phyloP scores from a whole-genome alignment of 2,797 vertebrate genomes.

The Chaenodraco wilsoni region DNA sequence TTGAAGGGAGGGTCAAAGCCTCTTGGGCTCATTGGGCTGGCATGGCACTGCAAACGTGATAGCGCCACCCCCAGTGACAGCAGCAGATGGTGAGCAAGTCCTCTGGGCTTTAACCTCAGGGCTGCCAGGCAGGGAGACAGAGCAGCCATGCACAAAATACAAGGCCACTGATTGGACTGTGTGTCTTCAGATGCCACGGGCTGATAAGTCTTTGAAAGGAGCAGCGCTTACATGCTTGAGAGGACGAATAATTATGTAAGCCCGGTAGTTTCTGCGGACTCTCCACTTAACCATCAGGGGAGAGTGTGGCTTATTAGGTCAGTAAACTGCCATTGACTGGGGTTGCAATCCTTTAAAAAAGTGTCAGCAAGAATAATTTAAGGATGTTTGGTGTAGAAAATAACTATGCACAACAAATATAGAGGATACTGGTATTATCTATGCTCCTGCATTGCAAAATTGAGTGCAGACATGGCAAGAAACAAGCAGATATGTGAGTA shows the following conservation, averaged over 20 bases:
- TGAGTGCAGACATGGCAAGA: not conserved
- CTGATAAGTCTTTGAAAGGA: conserved; percentile 53
- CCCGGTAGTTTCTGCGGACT: conserved; percentile 35
- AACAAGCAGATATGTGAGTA: not conserved
- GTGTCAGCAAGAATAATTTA: not conserved
- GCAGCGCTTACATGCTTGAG: conserved; percentile 57
- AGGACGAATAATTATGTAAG: conserved; percentile 57
- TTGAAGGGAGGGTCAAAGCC: conserved; percentile 14
- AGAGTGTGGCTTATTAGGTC: conserved; percentile 24
- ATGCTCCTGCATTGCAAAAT: not conserved
- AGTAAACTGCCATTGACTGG: conserved; percentile 7
- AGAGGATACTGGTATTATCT: conserved; percentile 1
- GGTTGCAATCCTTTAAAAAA: conserved; percentile 13
- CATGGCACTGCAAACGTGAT: conserved; percentile 41
- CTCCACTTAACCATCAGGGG: conserved; percentile 4
- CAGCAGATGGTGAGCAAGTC: conserved; percentile 73
- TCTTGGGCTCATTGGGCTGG: conserved; percentile 32
- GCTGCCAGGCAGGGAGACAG: conserved; percentile 53
- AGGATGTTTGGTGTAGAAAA: not conserved
- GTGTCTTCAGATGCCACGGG: conserved; percentile 49
- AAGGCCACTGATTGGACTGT: conserved; percentile 58
- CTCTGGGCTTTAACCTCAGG: conserved; percentile 46
- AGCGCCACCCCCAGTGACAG: conserved; percentile 60
- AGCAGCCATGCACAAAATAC: conserved; percentile 70
- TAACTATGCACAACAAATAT: not conserved